Evolutionary conservation across 2,888 invertebrate species (phyloP), one percentile per base, ranked within the genome.

Genomic region (Lymantria dispar): DNA sequence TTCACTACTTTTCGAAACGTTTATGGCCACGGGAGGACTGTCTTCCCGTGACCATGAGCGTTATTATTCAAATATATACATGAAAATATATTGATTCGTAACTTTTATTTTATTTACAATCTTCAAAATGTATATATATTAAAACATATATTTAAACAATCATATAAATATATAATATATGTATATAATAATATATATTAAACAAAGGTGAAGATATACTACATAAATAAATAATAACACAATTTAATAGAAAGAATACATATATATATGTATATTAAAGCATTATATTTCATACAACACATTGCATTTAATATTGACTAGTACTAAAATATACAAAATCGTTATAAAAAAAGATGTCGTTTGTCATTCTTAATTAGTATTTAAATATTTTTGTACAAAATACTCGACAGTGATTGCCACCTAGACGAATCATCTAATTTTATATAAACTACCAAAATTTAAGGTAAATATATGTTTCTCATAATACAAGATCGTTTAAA

Each of bases 221-320:
- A 30, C 8, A 37, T 29, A n/a, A 46, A 48, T 44, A 42, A 48
- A 67, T 64, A 63, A 56, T 42, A 60, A 60, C 49, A 67, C 22
- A 5, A 3, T 22, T 52, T 43, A 54, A 52, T 50, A 47, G 8
- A 48, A 30, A 22, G 52, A 33, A 33, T 58, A 52, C 40, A 55
- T 56, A 63, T 45, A 45, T 36, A 11, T 8, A 38, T 38, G 12
- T 38, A 40, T 41, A 51, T 68, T 74, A 74, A 74, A 73, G 65
- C 68, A 65, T 54, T 44, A 48, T 55, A 48, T 55, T 51, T 46
- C 54, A 64, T 45, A 61, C 62, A 33, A 59, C n/a, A 48, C 29
- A 36, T 36, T 12, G 48, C 50, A 42, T 54, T 55, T 50, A 58
- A 61, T 56, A 73, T 70, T 86, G 86, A 86, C 86, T 86, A 86